Evolutionary conservation across 1,140 invertebrate genomes (phyloP), one percentile per base, ranked within the genome.

Genomic region (Aphelinus atriplicis): DNA sequence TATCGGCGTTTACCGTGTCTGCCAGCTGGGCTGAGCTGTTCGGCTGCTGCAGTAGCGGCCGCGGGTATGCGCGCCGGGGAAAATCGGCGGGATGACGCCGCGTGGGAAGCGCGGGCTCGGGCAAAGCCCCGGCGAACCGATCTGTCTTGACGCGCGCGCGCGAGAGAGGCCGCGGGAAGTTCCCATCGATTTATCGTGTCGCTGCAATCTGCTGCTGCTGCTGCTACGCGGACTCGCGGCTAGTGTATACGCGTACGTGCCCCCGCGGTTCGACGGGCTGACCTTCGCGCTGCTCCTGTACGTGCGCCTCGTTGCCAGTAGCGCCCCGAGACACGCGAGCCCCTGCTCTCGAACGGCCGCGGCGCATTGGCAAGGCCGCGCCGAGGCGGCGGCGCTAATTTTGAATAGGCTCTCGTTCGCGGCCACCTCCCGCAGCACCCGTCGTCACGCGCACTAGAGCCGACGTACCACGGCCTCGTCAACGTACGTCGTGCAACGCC

Each of bases 331-430:
- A 26, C 26, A 26, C 26, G 26, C 26, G 26, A 26, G 26, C 26
- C 26, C 26, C 26, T 26, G 26, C 26, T 26, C 26, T 26, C 26
- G 26, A 26, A 26, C 26, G 26, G 26, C 26, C 26, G 26, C 26
- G 26, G 26, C 26, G 26, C 26, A 26, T 26, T 26, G 26, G 26
- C 26, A 26, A 26, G 26, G 26, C 26, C 26, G 26, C 26, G 26
- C 26, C 26, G 26, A 26, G 26, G 26, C 26, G 26, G 26, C 26
- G 26, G 48, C 61, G 73, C 73, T 78, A 76, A 79, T 78, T 76
- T 71, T 73, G 57, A 75, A 77, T 79, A 68, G 78, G 10, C 10
- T 46, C 67, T 78, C 67, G 64, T 77, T 78, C 68, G 70, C 68
- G 77, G 61, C 46, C 58, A 10, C 48, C 53, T 48, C 42, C 7